Conservation (phyloP, 2,888 invertebrate species). For the Pristionchus exspectatus region DNA sequence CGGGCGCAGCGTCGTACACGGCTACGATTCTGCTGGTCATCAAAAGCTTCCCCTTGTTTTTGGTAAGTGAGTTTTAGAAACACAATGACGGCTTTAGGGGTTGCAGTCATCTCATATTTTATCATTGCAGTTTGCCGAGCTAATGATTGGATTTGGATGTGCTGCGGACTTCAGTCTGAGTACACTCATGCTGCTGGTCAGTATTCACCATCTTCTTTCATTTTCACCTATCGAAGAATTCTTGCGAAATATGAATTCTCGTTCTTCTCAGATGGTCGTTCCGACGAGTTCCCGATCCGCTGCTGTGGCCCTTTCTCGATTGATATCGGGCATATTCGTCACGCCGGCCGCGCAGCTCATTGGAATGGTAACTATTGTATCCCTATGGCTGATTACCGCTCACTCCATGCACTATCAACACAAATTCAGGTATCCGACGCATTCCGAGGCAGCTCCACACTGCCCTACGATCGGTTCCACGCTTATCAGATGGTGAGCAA, state of each 20-base stretch:
- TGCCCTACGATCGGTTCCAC: background rate
- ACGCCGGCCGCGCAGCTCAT: background rate
- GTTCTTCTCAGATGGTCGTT: background rate
- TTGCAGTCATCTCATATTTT: too few species aligned
- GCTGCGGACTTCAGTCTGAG: background rate
- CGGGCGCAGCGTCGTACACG: background rate
- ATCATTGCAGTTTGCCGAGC: background rate
- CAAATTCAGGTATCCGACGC: constrained; percentile 21
- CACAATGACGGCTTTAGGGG: too few species aligned
- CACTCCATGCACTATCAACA: background rate
- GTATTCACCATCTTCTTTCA: background rate
- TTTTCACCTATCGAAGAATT: too few species aligned
- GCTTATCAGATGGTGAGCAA: constrained; percentile 9
- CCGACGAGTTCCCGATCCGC: background rate
- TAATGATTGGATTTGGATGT: background rate
- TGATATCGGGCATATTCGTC: background rate
- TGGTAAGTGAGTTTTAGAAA: too few species aligned
- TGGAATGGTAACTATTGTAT: background rate
- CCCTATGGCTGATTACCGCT: too few species aligned
- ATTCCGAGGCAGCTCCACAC: background rate
- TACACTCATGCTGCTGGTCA: background rate
- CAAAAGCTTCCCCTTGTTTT: background rate
- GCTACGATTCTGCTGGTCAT: background rate
- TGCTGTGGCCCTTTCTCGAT: background rate
- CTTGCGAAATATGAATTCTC: too few species aligned